Evolutionary conservation across 2,888 invertebrate genomes (phyloP), one percentile per base, ranked within the genome.

Genomic region (Galerucella nymphaeae): DNA sequence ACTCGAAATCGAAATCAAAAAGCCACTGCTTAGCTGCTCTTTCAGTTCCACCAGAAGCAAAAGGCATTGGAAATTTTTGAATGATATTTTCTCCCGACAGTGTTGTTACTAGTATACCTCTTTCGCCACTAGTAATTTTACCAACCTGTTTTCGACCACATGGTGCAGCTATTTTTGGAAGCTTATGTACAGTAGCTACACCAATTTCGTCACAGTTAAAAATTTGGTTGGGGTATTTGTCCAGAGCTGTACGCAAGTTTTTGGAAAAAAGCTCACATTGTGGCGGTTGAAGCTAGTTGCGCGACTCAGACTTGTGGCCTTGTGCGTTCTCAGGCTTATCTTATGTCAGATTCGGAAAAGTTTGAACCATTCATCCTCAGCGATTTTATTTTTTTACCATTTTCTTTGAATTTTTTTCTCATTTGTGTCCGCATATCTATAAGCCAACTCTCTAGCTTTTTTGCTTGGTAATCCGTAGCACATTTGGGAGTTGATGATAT

Each of bases 311-410:
- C 74, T 72, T 9, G 72, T 75, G 18, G 70, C 70, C 53, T 76
- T 69, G 50, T 72, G 71, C 30, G 67, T 64, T 65, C 71, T 48
- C 48, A 75, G 38, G 20, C 67, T 55, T n/a, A 69, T 53, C 14
- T 72, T 66, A 59, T 69, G 55, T 48, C 72, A 53, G 11, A 30
- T 13, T 61, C 14, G 16, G 13, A 65, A 45, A 14, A 41, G 18
- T n/a, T 65, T 72, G 41, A 71, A 55, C 76, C 70, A 75, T 61
- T 75, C 76, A 23, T 68, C 38, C 38, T 72, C 71, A n/a, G 76
- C 75, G 41, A 57, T 62, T 50, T 73, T 38, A 45, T 76, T 63
- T 55, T 70, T 23, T 16, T 20, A n/a, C 73, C 73, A 76, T 69
- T 67, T 57, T 66, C 64, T 53, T 57, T 63, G 61, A 20, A 66